A percentile compares a stretch with the other conserved stretches of the same genome.
Conservation (phyloP, 2,113 vertebrate species). For the Vombatus ursinus region DNA sequence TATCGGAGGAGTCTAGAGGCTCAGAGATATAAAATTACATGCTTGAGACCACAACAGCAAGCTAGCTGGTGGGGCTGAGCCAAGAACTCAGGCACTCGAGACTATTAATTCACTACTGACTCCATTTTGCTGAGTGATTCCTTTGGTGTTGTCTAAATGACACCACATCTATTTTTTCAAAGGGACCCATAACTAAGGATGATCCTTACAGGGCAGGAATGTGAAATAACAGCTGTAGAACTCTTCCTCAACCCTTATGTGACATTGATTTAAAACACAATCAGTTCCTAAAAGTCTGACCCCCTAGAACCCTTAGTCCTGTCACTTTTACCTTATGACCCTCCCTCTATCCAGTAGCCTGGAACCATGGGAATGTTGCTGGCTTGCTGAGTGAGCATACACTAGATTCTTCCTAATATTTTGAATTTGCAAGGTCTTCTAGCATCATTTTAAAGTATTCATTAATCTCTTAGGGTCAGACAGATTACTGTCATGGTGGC, state of each 20-base stretch:
- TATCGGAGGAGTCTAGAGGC: background rate
- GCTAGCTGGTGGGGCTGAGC: background rate
- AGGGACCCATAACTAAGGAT: background rate
- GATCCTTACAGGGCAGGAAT: background rate
- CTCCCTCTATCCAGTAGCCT: background rate
- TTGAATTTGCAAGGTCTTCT: background rate
- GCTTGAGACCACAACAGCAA: background rate
- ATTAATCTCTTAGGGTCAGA: background rate
- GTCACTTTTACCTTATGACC: background rate
- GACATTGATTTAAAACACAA: background rate
- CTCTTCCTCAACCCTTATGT: background rate
- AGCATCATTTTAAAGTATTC: background rate
- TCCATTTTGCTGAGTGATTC: background rate
- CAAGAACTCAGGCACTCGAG: background rate
- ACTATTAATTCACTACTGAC: background rate
- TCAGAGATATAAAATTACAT: background rate
- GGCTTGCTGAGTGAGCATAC: background rate
- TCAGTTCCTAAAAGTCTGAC: background rate
- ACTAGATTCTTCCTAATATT: background rate
- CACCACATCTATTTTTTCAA: background rate
- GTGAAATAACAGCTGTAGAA: background rate
- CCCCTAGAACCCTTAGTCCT: background rate
- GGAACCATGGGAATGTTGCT: background rate
- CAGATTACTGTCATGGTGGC: background rate
- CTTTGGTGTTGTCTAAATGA: background rate